Conservation (phyloP, 2,113 vertebrate species). For the Anoplopoma fimbria region DNA sequence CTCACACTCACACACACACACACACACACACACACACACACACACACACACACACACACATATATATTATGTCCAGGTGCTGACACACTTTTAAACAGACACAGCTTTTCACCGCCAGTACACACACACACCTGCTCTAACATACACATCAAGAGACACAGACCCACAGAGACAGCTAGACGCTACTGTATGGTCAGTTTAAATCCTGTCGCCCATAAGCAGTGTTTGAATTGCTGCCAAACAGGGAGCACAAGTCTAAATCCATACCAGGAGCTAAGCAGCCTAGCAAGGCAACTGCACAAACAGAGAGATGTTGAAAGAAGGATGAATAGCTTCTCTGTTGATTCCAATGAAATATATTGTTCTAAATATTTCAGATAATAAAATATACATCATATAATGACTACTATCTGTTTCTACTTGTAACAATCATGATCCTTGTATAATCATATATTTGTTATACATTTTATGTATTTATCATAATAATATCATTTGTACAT, state of each 20-base stretch:
- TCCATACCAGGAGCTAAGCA: constrained; percentile 49
- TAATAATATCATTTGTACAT: neutral
- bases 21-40: neutral
- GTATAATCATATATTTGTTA: neutral
- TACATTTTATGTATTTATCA: neutral
- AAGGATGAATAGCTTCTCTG: neutral
- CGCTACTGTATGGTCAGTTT: constrained; percentile 40
- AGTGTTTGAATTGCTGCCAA: constrained; percentile 61
- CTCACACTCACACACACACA: too few relatives aligned
- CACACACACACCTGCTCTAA: too few relatives aligned
- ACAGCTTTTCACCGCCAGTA: neutral
- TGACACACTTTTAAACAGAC: constrained; percentile 15
- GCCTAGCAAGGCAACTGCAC: constrained; percentile 13
- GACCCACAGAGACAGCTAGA: neutral
- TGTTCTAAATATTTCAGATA: too few relatives aligned
- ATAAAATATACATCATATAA: neutral
- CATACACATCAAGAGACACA: constrained; percentile 3
- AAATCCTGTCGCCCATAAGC: constrained; percentile 58
- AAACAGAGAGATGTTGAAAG: neutral
- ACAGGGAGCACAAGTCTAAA: constrained; percentile 60
- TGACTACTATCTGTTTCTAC: neutral
- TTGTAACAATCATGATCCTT: neutral
- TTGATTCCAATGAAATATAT: neutral
- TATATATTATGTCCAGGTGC: neutral
- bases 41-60: neutral